Evolutionary conservation across 2,113 vertebrate genomes (phyloP).

Genomic region (Ochotona princeps): DNA sequence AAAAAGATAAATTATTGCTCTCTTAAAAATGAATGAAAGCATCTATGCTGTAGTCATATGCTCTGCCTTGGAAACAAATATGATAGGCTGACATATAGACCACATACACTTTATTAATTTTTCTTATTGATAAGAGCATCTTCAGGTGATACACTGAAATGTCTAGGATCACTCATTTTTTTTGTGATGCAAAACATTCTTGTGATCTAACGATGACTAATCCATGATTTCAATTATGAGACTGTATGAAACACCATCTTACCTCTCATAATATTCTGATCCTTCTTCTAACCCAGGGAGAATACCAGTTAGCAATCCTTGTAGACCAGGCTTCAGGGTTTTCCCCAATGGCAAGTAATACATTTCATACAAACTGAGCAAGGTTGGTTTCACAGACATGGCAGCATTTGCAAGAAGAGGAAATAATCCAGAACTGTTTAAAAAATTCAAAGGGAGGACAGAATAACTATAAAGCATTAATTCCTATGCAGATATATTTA

Average conservation of each 20-base stretch:
- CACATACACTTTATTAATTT: not conserved
- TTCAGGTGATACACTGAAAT: not conserved
- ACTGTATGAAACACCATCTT: constrained; percentile 54
- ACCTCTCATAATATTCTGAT: constrained; percentile 99
- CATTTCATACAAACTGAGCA: constrained; percentile 96
- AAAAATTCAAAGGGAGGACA: constrained; percentile 49
- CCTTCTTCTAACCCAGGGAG: constrained; percentile 98
- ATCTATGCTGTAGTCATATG: not conserved
- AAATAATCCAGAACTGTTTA: constrained; percentile 95
- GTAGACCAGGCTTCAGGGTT: constrained; percentile 97
- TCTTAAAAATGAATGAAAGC: not conserved
- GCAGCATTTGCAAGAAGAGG: constrained; percentile 98
- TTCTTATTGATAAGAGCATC: constrained; percentile 28
- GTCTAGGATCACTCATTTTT: constrained; percentile 43
- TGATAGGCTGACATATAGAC: not conserved
- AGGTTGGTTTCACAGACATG: constrained; percentile 98
- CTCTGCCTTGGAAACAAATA: not conserved
- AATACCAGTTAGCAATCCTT: constrained; percentile 96
- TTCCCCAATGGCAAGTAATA: constrained; percentile 98
- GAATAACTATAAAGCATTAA: constrained; percentile 40
- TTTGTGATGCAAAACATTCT: constrained; percentile 9
- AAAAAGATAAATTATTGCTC: not conserved
- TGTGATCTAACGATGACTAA: constrained; percentile 16
- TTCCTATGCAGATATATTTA: not conserved
- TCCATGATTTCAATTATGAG: not conserved